phyloP scores from a whole-genome alignment of 2,797 vertebrate genomes.

The Poeciliopsis infans region DNA sequence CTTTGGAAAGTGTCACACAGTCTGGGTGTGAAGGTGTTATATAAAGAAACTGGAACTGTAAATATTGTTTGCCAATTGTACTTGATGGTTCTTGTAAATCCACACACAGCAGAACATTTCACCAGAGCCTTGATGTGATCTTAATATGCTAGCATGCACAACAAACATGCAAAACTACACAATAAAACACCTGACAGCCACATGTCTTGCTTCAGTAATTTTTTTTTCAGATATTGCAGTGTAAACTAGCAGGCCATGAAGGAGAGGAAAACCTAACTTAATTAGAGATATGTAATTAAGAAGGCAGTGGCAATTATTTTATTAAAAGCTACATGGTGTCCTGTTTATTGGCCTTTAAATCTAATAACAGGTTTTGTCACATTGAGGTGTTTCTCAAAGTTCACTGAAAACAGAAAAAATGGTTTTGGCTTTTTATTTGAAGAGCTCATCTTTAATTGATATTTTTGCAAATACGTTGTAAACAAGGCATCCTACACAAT shows the following conservation, averaged over 20 bases:
- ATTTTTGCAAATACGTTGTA: too few species aligned
- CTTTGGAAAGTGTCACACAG: slow-evolving; percentile 39
- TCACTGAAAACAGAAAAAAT: too few species aligned
- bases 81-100: slow-evolving; percentile 49
- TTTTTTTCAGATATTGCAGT: neutral
- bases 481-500: too few species aligned
- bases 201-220: neutral
- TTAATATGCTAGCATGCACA: slow-evolving; percentile 45
- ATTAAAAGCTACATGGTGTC: too few species aligned
- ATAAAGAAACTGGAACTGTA: slow-evolving; percentile 75
- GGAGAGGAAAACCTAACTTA: neutral
- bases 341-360: too few species aligned
- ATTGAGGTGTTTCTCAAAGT: too few species aligned
- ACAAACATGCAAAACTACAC: slow-evolving; percentile 43
- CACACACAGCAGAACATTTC: slow-evolving; percentile 39
- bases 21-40: slow-evolving; percentile 71
- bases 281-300: too few species aligned
- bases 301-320: too few species aligned
- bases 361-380: too few species aligned
- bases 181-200: slow-evolving; percentile 58
- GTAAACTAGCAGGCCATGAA: neutral
- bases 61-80: slow-evolving; percentile 71
- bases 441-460: too few species aligned
- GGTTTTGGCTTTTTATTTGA: too few species aligned
- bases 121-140: slow-evolving; percentile 49